Evolutionary conservation across 2,113 vertebrate species (phyloP), one percentile per base, ranked within the genome.

Genomic region (Brachypodius melanocephalos): DNA sequence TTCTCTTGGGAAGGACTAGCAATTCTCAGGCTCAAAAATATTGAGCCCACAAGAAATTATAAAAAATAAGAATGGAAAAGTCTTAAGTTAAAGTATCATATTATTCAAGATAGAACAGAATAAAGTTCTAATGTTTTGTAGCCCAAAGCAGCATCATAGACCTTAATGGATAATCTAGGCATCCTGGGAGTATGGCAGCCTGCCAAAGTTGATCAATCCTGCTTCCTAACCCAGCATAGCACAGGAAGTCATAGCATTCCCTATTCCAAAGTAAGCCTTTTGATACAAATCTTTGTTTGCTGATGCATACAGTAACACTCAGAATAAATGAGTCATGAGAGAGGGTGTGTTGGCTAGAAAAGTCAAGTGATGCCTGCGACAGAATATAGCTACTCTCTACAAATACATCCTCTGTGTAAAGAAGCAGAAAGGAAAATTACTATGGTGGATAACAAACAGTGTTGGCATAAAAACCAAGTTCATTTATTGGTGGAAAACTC

Each of bases 301-400:
- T 66, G 14, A 31, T 84, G 17, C 28, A 28, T 32, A 16, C 2
- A 29, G 7, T 52, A 49, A 62, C 0, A 5, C 17, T 38, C 4
- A 73, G 58, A 76, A 55, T 32, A 68, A 46, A 32, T 18, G 18
- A 31, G 32, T 29, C 32, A 15, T 26, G 17, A 73, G 31, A 58
- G 16, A 82, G 8, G 3, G 16, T 40, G 26, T 4, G 8, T 38
- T 67, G 28, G 8, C 18, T 81, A 58, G 18, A 20, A 91, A 80
- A 54, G 17, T 7, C 9, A 6, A 29, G 7, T 19, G 4, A 5
- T 49, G 4, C 6, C 46, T 43, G 55, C 0, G 9, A 59, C 6
- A 63, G 46, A 31, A 90, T 25, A 34, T 0, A 2, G 11, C 6
- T 4, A 2, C 32, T 48, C 1, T 48, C 72, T 74, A 32, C 6